Evolutionary conservation across 2,888 invertebrate species (phyloP).

Genomic region (Phymatocera aterrima): DNA sequence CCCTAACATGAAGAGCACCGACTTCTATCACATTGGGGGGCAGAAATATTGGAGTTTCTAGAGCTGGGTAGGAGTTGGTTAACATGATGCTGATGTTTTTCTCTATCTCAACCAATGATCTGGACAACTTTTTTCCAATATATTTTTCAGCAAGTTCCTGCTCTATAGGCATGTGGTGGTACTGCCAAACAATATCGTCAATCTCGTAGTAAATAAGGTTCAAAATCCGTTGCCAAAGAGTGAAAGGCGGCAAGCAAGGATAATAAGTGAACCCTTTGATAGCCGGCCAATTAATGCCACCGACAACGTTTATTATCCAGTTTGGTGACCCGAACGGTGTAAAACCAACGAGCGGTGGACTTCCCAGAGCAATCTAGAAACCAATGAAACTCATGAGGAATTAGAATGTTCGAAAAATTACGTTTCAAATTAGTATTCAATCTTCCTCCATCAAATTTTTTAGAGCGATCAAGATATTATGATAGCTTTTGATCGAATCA

Average conservation of each 20-base stretch:
- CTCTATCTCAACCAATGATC: conserved; percentile 5
- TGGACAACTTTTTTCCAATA: conserved; percentile 3
- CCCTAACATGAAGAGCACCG: neutral
- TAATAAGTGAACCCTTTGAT: neutral
- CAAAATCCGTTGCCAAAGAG: neutral
- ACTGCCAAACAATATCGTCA: neutral
- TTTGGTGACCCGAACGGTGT: conserved; percentile 22
- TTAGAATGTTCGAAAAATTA: neutral
- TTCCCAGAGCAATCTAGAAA: conserved; percentile 4
- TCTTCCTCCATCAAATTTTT: neutral
- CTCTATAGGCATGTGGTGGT: neutral
- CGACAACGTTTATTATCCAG: conserved; percentile 8
- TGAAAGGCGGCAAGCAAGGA: neutral
- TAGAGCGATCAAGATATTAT: neutral
- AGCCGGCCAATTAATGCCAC: conserved; percentile 4
- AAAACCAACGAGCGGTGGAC: conserved; percentile 5
- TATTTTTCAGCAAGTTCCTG: conserved; percentile 22
- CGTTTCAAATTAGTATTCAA: neutral
- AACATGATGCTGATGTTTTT: neutral
- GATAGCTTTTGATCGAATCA: neutral
- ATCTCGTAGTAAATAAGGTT: conserved; percentile 10
- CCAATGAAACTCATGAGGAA: neutral
- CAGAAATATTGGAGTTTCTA: neutral
- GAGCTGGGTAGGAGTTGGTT: neutral
- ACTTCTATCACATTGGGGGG: conserved; percentile 36